Conservation (phyloP, 2,113 vertebrate genomes). For the Pseudorectes ferrugineus region DNA sequence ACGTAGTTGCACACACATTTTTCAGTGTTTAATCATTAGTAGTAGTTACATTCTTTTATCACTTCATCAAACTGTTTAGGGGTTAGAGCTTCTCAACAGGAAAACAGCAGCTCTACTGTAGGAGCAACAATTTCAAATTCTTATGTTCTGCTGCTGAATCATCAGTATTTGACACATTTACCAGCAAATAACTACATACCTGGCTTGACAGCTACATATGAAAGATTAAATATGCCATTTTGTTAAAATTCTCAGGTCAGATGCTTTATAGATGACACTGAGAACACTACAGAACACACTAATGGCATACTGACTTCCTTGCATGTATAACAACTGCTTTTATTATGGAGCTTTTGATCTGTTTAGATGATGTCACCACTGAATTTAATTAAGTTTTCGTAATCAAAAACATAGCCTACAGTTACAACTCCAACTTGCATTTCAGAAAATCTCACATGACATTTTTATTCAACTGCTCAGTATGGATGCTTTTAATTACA, state of each 20-base stretch:
- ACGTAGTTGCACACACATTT: constrained; percentile 68
- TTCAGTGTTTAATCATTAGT: constrained; percentile 76
- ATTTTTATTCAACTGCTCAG: neutral
- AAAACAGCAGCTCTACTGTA: neutral
- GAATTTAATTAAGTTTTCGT: constrained; percentile 4
- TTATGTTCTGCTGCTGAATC: neutral
- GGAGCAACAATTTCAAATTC: neutral
- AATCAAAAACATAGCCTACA: constrained; percentile 9
- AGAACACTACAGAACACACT: neutral
- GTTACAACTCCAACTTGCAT: constrained; percentile 5
- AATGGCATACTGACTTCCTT: neutral
- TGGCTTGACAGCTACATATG: neutral
- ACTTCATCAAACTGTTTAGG: neutral
- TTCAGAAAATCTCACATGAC: neutral
- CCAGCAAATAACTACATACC: neutral
- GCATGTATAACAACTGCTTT: neutral
- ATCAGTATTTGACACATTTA: neutral
- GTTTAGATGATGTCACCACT: neutral
- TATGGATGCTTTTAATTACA: constrained; percentile 57
- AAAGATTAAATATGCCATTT: neutral
- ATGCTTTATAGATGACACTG: neutral
- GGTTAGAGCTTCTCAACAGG: neutral
- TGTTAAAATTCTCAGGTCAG: neutral
- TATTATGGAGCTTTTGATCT: neutral
- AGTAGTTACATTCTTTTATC: neutral